phyloP scores from a whole-genome alignment of 1,140 invertebrate genomes.

The Bombus huntii region DNA sequence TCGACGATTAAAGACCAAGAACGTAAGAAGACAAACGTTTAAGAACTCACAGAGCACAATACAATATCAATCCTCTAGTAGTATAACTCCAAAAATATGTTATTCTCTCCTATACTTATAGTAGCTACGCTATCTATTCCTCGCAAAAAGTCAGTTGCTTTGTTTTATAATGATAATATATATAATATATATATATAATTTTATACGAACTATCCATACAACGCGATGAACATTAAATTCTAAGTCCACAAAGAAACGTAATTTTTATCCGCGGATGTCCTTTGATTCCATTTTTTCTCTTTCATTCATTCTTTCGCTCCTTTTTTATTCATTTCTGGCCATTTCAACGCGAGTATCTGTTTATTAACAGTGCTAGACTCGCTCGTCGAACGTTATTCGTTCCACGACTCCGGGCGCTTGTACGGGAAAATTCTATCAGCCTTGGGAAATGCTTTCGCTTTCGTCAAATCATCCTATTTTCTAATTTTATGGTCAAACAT shows the following conservation, averaged over 20 bases:
- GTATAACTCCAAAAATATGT: slow-evolving; percentile 80
- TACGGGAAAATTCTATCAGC: background rate
- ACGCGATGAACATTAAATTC: slow-evolving; percentile 68
- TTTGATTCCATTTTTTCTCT: slow-evolving; percentile 23
- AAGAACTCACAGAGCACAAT: slow-evolving; percentile 68
- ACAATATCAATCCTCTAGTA: slow-evolving; percentile 70
- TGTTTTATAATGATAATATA: slow-evolving; percentile 55
- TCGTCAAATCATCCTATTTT: background rate
- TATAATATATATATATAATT: slow-evolving; percentile 48
- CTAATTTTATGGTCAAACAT: background rate
- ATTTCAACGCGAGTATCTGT: slow-evolving; percentile 49
- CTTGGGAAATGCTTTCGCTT: too few species aligned
- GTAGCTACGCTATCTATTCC: slow-evolving; percentile 67
- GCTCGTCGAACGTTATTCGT: slow-evolving; percentile 1
- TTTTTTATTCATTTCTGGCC: slow-evolving; percentile 31
- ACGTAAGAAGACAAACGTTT: slow-evolving; percentile 59
- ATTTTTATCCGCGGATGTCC: slow-evolving; percentile 31
- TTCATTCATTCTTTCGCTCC: slow-evolving; percentile 24
- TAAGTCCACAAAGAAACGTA: slow-evolving; percentile 54
- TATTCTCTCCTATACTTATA: slow-evolving; percentile 73
- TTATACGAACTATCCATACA: slow-evolving; percentile 66
- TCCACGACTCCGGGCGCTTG: background rate
- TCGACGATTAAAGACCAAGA: slow-evolving; percentile 52
- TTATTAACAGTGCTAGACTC: slow-evolving; percentile 21
- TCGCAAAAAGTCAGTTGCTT: slow-evolving; percentile 57